phyloP scores from a whole-genome alignment of 2,113 vertebrate species.

The Aythya baeri region DNA sequence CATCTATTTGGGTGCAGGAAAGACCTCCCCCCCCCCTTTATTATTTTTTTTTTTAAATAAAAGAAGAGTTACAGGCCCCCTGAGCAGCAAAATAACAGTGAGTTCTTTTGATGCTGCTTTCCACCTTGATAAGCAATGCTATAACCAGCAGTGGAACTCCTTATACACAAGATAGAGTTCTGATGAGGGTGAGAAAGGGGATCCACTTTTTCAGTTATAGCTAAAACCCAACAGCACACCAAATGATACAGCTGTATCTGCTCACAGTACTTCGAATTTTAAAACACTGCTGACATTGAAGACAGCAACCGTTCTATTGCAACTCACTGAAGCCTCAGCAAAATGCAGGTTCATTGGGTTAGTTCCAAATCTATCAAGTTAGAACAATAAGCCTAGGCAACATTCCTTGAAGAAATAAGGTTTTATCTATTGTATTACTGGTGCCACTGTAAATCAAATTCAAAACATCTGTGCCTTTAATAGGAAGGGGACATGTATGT shows the following conservation, averaged over 20 bases:
- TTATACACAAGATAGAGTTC: constrained; percentile 12
- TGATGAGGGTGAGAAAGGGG: background rate
- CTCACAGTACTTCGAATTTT: constrained; percentile 66
- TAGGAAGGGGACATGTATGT: constrained; percentile 56
- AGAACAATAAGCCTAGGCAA: constrained; percentile 38
- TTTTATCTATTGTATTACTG: constrained; percentile 52
- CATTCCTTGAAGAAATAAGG: constrained; percentile 46
- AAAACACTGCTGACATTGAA: constrained; percentile 6
- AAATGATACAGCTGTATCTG: constrained; percentile 52
- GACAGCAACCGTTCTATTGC: constrained; percentile 38
- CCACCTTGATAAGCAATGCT: background rate
- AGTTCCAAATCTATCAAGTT: constrained; percentile 60
- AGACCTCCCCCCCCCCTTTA: background rate
- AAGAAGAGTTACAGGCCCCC: background rate
- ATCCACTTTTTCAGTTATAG: constrained; percentile 58
- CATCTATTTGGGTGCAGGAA: background rate
- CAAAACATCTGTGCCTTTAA: constrained; percentile 78
- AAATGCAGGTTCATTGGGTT: constrained; percentile 57
- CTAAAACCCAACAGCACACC: constrained; percentile 52
- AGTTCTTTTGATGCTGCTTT: background rate
- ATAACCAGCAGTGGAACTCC: constrained; percentile 33
- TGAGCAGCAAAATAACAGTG: constrained; percentile 1
- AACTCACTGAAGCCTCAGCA: constrained; percentile 45
- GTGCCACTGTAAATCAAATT: constrained; percentile 75
- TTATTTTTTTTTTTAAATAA: background rate